phyloP scores from a whole-genome alignment of 2,888 invertebrate species.

The Drosophila histrio region DNA sequence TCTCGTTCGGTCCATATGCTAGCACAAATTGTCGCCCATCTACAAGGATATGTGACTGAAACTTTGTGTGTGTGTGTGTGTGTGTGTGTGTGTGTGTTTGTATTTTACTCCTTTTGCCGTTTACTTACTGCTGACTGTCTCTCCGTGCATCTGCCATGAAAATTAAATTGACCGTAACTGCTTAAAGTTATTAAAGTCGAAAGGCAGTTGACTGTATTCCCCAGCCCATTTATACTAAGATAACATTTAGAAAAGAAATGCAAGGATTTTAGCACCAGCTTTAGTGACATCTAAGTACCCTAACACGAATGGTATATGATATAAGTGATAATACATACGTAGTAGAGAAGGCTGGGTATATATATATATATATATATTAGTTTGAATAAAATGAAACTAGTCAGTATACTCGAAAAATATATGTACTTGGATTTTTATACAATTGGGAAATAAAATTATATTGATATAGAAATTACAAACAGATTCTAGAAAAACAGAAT shows the following conservation, averaged over 20 bases:
- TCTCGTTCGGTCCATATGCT: constrained; percentile 59
- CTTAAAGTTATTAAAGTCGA: constrained; percentile 76
- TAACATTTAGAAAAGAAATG: constrained; percentile 40
- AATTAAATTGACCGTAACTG: constrained; percentile 82
- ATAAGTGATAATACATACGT: too few relatives aligned
- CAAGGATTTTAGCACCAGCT: neutral
- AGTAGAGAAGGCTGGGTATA: too few relatives aligned
- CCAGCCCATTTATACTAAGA: constrained; percentile 16
- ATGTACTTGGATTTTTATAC: too few relatives aligned
- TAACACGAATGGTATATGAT: too few relatives aligned
- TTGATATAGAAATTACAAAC: too few relatives aligned
- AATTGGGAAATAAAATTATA: too few relatives aligned
- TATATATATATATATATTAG: too few relatives aligned
- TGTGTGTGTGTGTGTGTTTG: constrained; percentile 31
- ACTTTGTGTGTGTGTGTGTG: constrained; percentile 20
- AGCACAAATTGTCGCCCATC: constrained; percentile 68
- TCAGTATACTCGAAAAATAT: too few relatives aligned
- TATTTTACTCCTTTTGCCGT: constrained; percentile 57
- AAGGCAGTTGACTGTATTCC: constrained; percentile 22
- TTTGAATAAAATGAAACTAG: too few relatives aligned
- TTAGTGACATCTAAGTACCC: constrained; percentile 14
- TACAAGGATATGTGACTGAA: constrained; percentile 58
- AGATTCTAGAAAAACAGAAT: too few relatives aligned
- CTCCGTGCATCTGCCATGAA: constrained; percentile 65
- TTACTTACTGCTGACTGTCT: constrained; percentile 58